phyloP scores from a whole-genome alignment of 1,140 invertebrate species.

The Ctenoplectra terminalis region DNA sequence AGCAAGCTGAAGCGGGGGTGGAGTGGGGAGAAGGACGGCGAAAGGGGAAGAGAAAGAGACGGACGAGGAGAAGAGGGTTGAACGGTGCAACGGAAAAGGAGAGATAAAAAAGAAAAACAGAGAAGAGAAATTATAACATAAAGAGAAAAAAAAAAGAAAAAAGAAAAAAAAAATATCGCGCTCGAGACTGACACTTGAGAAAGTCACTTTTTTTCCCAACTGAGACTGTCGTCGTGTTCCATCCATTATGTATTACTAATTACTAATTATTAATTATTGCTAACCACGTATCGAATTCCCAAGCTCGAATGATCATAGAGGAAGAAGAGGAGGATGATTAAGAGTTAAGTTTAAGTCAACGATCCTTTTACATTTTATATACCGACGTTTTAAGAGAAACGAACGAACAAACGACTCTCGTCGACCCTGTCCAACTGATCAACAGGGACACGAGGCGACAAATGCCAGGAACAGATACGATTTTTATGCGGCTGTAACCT shows the following conservation, averaged over 20 bases:
- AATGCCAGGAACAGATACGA: conserved; percentile 2
- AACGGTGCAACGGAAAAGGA: neutral
- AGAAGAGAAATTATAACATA: neutral
- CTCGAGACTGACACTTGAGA: conserved; percentile 68
- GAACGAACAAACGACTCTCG: conserved; percentile 15
- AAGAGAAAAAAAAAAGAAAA: neutral
- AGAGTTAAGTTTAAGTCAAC: conserved; percentile 62
- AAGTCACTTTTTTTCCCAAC: conserved; percentile 65
- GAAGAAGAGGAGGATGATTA: neutral
- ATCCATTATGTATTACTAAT: conserved; percentile 72
- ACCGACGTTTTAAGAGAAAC: conserved; percentile 50
- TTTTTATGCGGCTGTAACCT: conserved; percentile 36
- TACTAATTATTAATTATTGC: conserved; percentile 56
- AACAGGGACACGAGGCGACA: neutral
- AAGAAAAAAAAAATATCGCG: conserved; percentile 13
- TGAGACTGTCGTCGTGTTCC: conserved; percentile 71
- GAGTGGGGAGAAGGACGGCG: conserved; percentile 19
- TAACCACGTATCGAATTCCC: conserved; percentile 9
- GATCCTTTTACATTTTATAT: conserved; percentile 67
- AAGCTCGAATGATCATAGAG: neutral
- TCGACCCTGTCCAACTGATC: conserved; percentile 38
- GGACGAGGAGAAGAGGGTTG: neutral
- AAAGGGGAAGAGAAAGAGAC: neutral
- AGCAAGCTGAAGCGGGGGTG: neutral
- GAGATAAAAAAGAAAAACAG: neutral